A percentile compares a stretch with the other conserved stretches of the same genome.
Conservation (phyloP, 92 coral and sea anemone genomes). For the Galaxea fascicularis region DNA sequence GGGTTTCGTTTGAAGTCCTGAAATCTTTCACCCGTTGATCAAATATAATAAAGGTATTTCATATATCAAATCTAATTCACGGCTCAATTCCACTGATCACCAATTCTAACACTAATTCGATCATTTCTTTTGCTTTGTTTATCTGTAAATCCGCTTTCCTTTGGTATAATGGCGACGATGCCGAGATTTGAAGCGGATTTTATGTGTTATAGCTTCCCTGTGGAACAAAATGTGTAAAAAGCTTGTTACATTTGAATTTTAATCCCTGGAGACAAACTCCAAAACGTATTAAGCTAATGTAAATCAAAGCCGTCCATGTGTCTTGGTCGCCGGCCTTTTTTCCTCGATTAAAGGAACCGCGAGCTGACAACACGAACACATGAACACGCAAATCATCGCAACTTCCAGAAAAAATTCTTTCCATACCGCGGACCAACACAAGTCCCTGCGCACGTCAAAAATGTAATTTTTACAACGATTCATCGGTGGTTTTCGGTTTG, state of each 20-base stretch:
- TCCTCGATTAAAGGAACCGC: neutral
- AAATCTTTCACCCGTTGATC: no score
- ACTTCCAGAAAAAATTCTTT: slow-evolving; percentile 15
- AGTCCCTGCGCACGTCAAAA: neutral
- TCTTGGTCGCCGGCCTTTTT: neutral
- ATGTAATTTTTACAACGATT: neutral
- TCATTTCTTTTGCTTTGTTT: neutral
- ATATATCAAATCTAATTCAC: no score
- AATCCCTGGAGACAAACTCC: slow-evolving; percentile 18
- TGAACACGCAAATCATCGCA: neutral
- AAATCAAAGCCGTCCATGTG: neutral
- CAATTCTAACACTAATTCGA: neutral
- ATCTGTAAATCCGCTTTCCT: neutral
- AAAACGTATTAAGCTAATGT: neutral
- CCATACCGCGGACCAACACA: slow-evolving; percentile 27
- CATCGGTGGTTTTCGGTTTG: slow-evolving; percentile 1
- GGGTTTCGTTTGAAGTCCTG: no score
- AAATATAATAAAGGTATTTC: no score
- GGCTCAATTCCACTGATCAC: neutral
- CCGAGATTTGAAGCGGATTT: neutral
- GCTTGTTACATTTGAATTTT: neutral
- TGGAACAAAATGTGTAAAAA: neutral
- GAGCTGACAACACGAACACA: neutral
- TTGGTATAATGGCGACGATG: neutral
- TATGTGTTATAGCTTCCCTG: neutral